Base-by-base conservation (phyloP, 2,888 invertebrate species). In the Mimachlamys varia region DNA sequence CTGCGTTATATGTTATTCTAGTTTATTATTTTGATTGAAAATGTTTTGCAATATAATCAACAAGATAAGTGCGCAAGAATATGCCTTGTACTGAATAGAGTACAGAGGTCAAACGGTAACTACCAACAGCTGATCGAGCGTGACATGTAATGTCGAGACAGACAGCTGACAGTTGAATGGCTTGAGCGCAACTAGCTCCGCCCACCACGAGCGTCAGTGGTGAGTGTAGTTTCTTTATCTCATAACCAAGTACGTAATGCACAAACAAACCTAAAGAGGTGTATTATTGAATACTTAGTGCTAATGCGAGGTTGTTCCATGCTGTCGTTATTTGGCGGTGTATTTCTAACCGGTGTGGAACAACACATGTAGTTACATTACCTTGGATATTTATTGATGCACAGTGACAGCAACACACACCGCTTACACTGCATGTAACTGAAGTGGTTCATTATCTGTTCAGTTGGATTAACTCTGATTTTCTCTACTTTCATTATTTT, bases 141-240 rank as follows among this genome's bases (percentile, higher is more conserved):
- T 76, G 76, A 76, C 76, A 76, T 33, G 13, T 76, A 76, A 76
- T 33, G 76, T 76, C 76, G 76, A 76, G 76, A 76, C 76, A 76
- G 76, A 76, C 76, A 76, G 76, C 76, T 76, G 76, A 76, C 76
- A 76, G 76, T 76, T 76, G 76, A 76, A 76, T 76, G 76, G 76
- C 76, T 76, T 76, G 76, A 76, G 27, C 12, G 17, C 76, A 15
- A 27, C 76, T 33, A 76, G 76, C 76, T 76, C 76, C 76, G 76
- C 76, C 76, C 76, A 76, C 76, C 76, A 76, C 76, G 76, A 76
- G 33, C 76, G 76, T 76, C 13, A 76, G 76, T 76, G 76, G 76
- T 76, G 76, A 76, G 76, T 76, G 76, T 76, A 76, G 76, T 76
- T 76, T 76, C 76, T 76, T 76, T 76, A 76, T 76, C 76, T 76